Evolutionary conservation across 2,113 vertebrate species (phyloP).

Genomic region (Leucosticte australis): DNA sequence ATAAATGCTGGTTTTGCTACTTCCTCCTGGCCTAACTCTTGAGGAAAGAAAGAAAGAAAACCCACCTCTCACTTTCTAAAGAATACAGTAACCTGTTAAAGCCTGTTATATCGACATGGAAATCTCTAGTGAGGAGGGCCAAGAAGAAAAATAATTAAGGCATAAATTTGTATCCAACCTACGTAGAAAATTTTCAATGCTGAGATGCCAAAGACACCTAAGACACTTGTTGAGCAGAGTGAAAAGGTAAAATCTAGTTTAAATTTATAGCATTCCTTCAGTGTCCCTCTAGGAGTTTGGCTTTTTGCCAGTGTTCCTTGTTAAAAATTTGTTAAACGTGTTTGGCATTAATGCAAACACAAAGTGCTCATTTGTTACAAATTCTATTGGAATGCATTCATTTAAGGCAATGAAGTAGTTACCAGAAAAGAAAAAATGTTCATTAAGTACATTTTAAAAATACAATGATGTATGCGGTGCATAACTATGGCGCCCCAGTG

Average conservation of each 20-base stretch:
- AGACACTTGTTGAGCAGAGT: slow-evolving; percentile 79
- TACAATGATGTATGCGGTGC: slow-evolving; percentile 90
- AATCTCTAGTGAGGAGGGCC: slow-evolving; percentile 14
- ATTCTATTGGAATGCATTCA: slow-evolving; percentile 87
- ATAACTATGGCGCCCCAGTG: slow-evolving; percentile 84
- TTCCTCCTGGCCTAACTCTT: not conserved
- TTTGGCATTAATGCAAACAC: slow-evolving; percentile 92
- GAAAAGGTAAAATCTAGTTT: slow-evolving; percentile 82
- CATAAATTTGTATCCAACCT: slow-evolving; percentile 17
- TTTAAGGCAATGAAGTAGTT: slow-evolving; percentile 86
- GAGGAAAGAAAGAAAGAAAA: not conserved
- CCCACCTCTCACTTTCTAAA: not conserved
- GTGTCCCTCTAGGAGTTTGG: slow-evolving; percentile 85
- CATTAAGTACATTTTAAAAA: slow-evolving; percentile 85
- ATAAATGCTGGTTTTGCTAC: not conserved
- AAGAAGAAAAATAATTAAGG: slow-evolving; percentile 66
- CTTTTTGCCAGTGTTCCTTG: slow-evolving; percentile 82
- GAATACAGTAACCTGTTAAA: slow-evolving; percentile 19
- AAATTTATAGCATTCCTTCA: slow-evolving; percentile 81
- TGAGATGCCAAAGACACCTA: slow-evolving; percentile 75
- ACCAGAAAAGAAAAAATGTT: slow-evolving; percentile 85
- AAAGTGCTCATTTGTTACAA: slow-evolving; percentile 92
- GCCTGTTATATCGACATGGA: not conserved
- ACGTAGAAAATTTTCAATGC: slow-evolving; percentile 45
- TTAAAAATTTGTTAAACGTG: slow-evolving; percentile 91